Base-by-base conservation (phyloP, 2,797 vertebrate genomes). In the Dipus sagitta region DNA sequence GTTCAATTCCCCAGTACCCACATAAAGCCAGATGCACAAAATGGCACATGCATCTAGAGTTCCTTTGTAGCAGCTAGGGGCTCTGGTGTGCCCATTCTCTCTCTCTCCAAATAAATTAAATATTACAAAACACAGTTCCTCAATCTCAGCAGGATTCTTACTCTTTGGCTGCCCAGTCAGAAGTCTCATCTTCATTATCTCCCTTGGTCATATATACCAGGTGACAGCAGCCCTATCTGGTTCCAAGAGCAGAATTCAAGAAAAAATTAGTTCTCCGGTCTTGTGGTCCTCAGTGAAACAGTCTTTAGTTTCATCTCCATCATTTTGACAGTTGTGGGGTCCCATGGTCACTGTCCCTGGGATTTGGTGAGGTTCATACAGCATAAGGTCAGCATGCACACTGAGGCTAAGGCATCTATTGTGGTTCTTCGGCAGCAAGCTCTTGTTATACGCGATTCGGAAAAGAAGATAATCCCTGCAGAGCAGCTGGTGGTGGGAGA, bases 401-500 rank as follows among this genome's bases (percentile, higher is more conserved):
- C 2, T 38, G 18, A 34, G 10, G 1, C 58, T 81, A 28, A 78
- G 28, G 52, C 0, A 3, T 26, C 72, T 60, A 0, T 26, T 20
- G 52, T 0, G 79, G 54, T 95, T 20, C 20, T 94, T 81, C 85
- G 79, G 0, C 88, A 99, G 98, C 98, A 98, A 98, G 98, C 98
- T 47, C 96, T 98, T 38, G 98, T 98, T 86, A 97, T 98, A 89
- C 97, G 98, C 84, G 98, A 98, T 24, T 96, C 97, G 0, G 98
- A 98, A 79, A 98, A 98, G 95, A 98, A 96, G 80, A 97, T 98
- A 72, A 81, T 99, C 75, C 78, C 98, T 18, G 98, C 98, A 82
- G 98, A 98, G 15, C 97, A 98, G 64, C 96, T 99, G 70, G 98
- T 98, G 82, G 98, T 98, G 64, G 98, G 98, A 28, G 98, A 99